Evolutionary conservation across 2,113 vertebrate species (phyloP).

Genomic region (Coptodon bakossiorum): DNA sequence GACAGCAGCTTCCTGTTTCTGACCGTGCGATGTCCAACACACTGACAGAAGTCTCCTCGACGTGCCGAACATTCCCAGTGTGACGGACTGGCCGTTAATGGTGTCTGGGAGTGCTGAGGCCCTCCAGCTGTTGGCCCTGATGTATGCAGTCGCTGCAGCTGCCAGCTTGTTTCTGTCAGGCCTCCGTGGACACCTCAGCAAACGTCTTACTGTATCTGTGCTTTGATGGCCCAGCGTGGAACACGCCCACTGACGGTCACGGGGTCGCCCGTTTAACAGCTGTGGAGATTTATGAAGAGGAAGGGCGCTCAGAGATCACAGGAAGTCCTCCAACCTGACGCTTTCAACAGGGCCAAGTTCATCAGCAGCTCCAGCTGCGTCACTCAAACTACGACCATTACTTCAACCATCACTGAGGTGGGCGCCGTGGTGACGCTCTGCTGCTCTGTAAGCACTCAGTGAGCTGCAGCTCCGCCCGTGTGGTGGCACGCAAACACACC

Average conservation of each 20-base stretch:
- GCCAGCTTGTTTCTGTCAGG: background rate
- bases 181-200: background rate
- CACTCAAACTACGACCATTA: background rate
- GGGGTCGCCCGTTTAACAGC: background rate
- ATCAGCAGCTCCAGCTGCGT: background rate
- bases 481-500: background rate
- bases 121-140: constrained; percentile 13
- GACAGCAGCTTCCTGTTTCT: background rate
- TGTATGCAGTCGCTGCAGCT: background rate
- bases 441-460: background rate
- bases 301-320: background rate
- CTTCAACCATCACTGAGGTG: background rate
- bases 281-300: background rate
- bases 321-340: background rate
- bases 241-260: background rate
- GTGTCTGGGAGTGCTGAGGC: background rate
- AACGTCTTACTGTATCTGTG: background rate
- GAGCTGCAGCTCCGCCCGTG: background rate
- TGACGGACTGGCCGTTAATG: background rate
- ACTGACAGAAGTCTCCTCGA: background rate
- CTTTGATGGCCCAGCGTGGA: background rate
- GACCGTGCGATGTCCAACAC: background rate
- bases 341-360: background rate
- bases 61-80: background rate
- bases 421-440: background rate